Conservation (phyloP, 1,140 invertebrate species). For the Drosophila malerkotliana region DNA sequence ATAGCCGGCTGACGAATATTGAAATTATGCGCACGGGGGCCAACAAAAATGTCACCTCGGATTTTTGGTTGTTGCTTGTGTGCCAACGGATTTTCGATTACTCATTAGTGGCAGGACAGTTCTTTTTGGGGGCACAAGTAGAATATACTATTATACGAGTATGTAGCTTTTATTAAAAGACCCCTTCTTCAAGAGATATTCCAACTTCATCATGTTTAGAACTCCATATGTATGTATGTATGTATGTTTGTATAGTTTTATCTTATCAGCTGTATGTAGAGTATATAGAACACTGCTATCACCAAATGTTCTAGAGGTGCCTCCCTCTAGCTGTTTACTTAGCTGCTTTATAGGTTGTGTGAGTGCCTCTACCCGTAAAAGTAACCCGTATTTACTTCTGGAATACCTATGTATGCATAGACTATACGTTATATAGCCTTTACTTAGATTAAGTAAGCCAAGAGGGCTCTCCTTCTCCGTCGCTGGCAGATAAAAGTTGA, state of each 20-base stretch:
- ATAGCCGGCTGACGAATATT: slow-evolving; percentile 81
- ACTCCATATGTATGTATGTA: slow-evolving; percentile 5
- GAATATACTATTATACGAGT: no score
- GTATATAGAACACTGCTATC: slow-evolving; percentile 41
- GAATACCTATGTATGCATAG: not conserved
- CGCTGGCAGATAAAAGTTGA: slow-evolving; percentile 64
- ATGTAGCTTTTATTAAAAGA: no score
- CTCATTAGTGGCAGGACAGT: slow-evolving; percentile 51
- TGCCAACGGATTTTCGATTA: slow-evolving; percentile 47
- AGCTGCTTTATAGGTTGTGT: slow-evolving; percentile 46
- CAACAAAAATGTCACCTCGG: slow-evolving; percentile 78
- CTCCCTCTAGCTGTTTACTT: slow-evolving; percentile 56
- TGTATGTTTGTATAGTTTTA: slow-evolving; percentile 42
- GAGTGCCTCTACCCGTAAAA: not conserved
- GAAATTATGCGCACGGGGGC: slow-evolving; percentile 78
- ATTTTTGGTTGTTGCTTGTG: slow-evolving; percentile 8
- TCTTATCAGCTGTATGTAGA: slow-evolving; percentile 56
- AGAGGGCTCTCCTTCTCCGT: slow-evolving; percentile 47
- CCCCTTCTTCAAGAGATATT: no score
- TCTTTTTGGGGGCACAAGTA: not conserved
- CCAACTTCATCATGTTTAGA: not conserved
- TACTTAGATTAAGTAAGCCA: slow-evolving; percentile 45
- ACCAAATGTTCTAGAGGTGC: slow-evolving; percentile 48
- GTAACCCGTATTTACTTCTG: no score
- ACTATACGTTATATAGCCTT: slow-evolving; percentile 5